Evolutionary conservation across 1,140 invertebrate genomes (phyloP).

Genomic region (Brachionus koreanus): DNA sequence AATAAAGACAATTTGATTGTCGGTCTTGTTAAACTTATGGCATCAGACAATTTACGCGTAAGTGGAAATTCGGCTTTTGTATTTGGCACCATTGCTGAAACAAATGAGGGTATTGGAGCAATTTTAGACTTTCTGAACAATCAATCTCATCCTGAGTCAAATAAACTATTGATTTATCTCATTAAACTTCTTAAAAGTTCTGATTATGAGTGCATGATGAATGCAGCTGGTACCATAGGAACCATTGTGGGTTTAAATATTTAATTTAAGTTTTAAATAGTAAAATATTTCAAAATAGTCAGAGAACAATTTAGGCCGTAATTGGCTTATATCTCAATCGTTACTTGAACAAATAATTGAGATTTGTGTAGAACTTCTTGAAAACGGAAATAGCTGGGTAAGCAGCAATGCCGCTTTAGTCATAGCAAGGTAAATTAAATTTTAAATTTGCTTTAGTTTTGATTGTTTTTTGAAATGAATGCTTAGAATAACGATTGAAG

Average conservation of each 20-base stretch:
- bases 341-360: slow-evolving; percentile 52
- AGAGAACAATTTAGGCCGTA: slow-evolving; percentile 53
- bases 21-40: slow-evolving; percentile 53
- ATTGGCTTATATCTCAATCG: slow-evolving; percentile 53
- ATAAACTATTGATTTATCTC: slow-evolving; percentile 51
- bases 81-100: slow-evolving; percentile 56
- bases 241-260: slow-evolving; percentile 51
- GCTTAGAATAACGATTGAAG: slow-evolving; percentile 53
- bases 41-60: slow-evolving; percentile 53
- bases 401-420: slow-evolving; percentile 58
- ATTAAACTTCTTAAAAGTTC: slow-evolving; percentile 54
- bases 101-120: slow-evolving; percentile 51
- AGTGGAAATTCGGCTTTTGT: slow-evolving; percentile 58
- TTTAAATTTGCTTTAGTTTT: too few species aligned
- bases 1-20: slow-evolving; percentile 56
- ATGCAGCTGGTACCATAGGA: slow-evolving; percentile 59
- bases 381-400: slow-evolving; percentile 55
- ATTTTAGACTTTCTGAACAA: slow-evolving; percentile 51
- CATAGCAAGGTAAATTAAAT: slow-evolving; percentile 51
- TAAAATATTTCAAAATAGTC: slow-evolving; percentile 48
- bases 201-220: slow-evolving; percentile 58
- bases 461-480: too few species aligned
- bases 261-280: background rate
- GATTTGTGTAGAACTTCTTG: slow-evolving; percentile 51
- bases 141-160: slow-evolving; percentile 47